These are phyloP conservation scores for Paramuricea clavata DNA, from an alignment of 92 coral and sea anemone species.

Conservation along the genomic window DNA sequence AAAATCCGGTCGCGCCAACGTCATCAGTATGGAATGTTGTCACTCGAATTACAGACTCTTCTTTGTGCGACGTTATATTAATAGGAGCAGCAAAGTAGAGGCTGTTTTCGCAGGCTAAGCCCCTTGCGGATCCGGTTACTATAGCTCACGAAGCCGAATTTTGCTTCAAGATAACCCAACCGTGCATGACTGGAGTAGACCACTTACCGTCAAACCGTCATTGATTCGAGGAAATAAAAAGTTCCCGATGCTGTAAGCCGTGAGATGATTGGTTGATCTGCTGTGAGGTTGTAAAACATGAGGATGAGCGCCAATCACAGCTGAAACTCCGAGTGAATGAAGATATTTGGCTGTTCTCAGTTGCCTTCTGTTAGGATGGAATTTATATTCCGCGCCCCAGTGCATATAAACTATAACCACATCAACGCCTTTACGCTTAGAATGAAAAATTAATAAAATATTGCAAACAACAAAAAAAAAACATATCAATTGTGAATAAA, in stretches of 20 bases:
- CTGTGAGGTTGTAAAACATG: constrained; percentile 56
- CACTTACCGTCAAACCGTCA: constrained; percentile 43
- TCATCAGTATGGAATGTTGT: constrained; percentile 13
- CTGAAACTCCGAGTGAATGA: constrained; percentile 70
- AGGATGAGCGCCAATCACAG: constrained; percentile 64
- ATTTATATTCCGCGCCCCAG: constrained; percentile 65
- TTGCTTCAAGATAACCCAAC: too few relatives aligned
- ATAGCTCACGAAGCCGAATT: too few relatives aligned
- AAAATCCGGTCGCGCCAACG: neutral
- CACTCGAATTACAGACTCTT: neutral
- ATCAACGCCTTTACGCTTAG: constrained; percentile 44
- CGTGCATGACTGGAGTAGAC: too few relatives aligned
- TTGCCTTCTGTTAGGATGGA: constrained; percentile 44
- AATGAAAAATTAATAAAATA: neutral
- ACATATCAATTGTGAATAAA: too few relatives aligned
- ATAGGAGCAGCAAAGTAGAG: neutral
- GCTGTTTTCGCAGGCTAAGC: constrained; percentile 11
- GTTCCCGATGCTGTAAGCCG: constrained; percentile 68
- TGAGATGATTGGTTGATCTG: constrained; percentile 16
- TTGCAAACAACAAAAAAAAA: too few relatives aligned
- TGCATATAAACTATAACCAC: constrained; percentile 58
- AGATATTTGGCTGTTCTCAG: constrained; percentile 54
- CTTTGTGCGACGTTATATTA: too few relatives aligned
- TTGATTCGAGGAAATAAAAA: constrained; percentile 47
- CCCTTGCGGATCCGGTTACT: too few relatives aligned